Conservation (phyloP, 2,113 vertebrate genomes). For the Aphelocoma coerulescens region DNA sequence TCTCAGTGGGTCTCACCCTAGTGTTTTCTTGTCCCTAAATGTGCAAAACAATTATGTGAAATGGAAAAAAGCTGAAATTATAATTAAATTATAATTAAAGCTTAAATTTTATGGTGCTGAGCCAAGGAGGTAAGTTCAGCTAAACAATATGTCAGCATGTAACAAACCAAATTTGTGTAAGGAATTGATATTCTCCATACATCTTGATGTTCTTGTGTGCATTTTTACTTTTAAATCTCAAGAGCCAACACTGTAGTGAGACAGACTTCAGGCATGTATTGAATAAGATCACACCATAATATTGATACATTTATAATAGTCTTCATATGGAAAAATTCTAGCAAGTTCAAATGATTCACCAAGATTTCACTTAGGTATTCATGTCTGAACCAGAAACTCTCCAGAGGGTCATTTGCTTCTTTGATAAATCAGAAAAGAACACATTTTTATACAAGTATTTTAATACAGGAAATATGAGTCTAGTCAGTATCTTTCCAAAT, state of each 20-base stretch:
- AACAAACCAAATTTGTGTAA: neutral
- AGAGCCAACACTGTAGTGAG: neutral
- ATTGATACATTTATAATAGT: conserved; percentile 43
- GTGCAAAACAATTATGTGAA: neutral
- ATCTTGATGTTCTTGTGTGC: neutral
- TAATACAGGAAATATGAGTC: conserved; percentile 70
- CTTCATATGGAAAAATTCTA: conserved; percentile 47
- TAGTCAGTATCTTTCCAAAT: conserved; percentile 69
- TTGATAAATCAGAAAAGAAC: conserved; percentile 70
- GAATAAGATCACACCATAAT: neutral
- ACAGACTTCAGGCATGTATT: neutral
- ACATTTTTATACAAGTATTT: conserved; percentile 60
- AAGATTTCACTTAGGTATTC: conserved; percentile 52
- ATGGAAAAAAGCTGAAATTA: neutral
- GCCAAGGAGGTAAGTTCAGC: neutral
- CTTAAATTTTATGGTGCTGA: neutral
- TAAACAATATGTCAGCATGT: neutral
- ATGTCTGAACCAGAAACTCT: conserved; percentile 60
- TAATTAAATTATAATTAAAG: neutral
- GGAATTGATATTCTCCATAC: neutral
- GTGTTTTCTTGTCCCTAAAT: conserved; percentile 12
- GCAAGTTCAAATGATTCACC: conserved; percentile 56
- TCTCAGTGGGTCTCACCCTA: neutral
- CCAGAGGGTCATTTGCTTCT: conserved; percentile 62
- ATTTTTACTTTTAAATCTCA: neutral